Evolutionary conservation across 2,797 vertebrate genomes (phyloP).

Genomic region (Xiphorhynchus erythropygius): DNA sequence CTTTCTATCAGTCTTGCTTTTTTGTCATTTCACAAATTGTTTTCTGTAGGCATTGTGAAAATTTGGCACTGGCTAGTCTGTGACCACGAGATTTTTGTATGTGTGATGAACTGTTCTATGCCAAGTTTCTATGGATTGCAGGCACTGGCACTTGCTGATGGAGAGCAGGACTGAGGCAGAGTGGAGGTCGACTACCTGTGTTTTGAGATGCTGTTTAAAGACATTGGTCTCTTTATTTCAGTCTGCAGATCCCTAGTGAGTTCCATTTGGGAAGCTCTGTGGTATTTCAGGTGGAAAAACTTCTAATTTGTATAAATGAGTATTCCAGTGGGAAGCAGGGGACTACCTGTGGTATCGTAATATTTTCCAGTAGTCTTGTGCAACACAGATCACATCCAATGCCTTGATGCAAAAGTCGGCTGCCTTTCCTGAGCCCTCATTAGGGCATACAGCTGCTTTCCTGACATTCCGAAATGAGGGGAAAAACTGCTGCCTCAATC

Average conservation of each 20-base stretch:
- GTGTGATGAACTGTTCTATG: accelerated
- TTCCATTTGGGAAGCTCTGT: not conserved
- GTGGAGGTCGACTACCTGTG: not conserved
- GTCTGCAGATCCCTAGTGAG: not conserved
- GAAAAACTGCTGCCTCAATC: not conserved
- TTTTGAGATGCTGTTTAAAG: not conserved
- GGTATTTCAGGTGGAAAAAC: not conserved
- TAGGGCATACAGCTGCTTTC: not conserved
- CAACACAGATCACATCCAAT: not conserved
- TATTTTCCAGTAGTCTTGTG: not conserved
- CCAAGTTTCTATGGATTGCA: not conserved
- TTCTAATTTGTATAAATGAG: not conserved
- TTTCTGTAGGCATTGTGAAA: not conserved
- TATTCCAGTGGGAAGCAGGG: not conserved
- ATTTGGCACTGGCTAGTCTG: not conserved
- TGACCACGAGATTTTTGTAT: not conserved
- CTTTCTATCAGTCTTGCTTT: not conserved
- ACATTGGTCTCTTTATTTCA: not conserved
- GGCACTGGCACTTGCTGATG: not conserved
- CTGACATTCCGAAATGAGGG: not conserved
- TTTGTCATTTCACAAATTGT: not conserved
- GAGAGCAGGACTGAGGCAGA: not conserved
- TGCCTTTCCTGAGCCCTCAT: not conserved
- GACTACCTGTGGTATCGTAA: accelerated
- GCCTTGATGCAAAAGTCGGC: not conserved